phyloP scores from a whole-genome alignment of 2,113 vertebrate genomes.

The Hoplias malabaricus region DNA sequence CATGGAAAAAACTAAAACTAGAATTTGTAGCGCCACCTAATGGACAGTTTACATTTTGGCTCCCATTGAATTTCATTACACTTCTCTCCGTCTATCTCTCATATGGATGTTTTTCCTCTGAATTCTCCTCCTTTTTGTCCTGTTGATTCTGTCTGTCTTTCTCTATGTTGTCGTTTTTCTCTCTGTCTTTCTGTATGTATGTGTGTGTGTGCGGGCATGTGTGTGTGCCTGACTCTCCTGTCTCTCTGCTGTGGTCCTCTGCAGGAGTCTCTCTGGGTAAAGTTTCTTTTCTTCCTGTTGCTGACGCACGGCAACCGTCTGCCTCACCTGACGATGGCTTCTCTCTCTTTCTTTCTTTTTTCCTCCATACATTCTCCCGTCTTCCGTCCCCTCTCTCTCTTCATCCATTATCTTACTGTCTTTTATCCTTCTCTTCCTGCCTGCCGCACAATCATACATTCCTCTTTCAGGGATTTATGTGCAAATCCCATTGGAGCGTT shows the following conservation, averaged over 20 bases:
- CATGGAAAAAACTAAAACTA: no score
- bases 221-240: constrained; percentile 69
- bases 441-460: background rate
- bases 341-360: constrained; percentile 75
- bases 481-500: background rate
- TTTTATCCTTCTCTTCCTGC: constrained; percentile 4
- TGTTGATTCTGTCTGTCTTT: constrained; percentile 51
- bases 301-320: constrained; percentile 51
- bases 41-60: background rate
- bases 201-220: constrained; percentile 51
- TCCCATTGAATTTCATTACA: constrained; percentile 59
- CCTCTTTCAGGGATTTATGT: background rate
- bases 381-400: constrained; percentile 46
- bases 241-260: constrained; percentile 77
- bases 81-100: constrained; percentile 68
- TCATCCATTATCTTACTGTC: constrained; percentile 13
- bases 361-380: constrained; percentile 39
- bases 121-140: constrained; percentile 50
- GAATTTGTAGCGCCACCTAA: constrained; percentile 30
- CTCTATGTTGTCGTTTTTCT: constrained; percentile 47
- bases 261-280: constrained; percentile 85
- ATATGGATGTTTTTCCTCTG: constrained; percentile 71
- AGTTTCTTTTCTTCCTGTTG: constrained; percentile 63
- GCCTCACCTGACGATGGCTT: constrained; percentile 62
- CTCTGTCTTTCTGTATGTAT: constrained; percentile 56